phyloP scores from a whole-genome alignment of 2,113 vertebrate genomes.

The Silurus meridionalis region DNA sequence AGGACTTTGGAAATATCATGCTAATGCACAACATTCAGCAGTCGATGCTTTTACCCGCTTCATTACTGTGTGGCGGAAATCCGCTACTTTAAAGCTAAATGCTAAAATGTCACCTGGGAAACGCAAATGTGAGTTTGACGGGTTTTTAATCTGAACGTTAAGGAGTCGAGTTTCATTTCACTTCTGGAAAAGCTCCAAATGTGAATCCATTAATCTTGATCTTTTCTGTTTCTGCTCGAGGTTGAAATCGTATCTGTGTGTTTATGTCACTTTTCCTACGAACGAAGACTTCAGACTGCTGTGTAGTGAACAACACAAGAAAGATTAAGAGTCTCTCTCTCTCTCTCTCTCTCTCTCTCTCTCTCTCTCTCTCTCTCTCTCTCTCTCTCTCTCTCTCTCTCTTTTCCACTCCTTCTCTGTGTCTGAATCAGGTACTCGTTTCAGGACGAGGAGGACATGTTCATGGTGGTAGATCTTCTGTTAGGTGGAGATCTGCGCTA shows the following conservation, averaged over 20 bases:
- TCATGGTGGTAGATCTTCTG: conserved; percentile 97
- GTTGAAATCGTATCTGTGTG: not conserved
- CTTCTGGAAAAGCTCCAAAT: not conserved
- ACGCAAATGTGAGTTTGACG: not conserved
- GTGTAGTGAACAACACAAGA: not conserved
- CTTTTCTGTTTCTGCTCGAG: not conserved
- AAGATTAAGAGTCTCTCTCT: not conserved
- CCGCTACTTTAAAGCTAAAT: not conserved
- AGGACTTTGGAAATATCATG: not conserved
- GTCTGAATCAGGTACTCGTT: conserved; percentile 88
- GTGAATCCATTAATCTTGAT: not conserved
- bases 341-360: not conserved
- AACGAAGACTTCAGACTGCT: not conserved
- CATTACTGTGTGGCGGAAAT: not conserved
- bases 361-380: too few species aligned
- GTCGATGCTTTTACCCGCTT: not conserved
- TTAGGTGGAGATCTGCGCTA: conserved; percentile 95
- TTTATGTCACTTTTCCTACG: not conserved
- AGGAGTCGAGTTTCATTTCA: not conserved
- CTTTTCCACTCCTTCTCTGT: not conserved
- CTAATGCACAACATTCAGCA: not conserved
- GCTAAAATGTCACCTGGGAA: not conserved
- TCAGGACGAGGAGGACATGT: conserved; percentile 99
- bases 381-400: too few species aligned
- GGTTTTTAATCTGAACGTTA: not conserved